Percentiles rank a stretch among this genome's conserved stretches.
Conservation (phyloP, 2,113 vertebrate species). For the Alethe diademata region DNA sequence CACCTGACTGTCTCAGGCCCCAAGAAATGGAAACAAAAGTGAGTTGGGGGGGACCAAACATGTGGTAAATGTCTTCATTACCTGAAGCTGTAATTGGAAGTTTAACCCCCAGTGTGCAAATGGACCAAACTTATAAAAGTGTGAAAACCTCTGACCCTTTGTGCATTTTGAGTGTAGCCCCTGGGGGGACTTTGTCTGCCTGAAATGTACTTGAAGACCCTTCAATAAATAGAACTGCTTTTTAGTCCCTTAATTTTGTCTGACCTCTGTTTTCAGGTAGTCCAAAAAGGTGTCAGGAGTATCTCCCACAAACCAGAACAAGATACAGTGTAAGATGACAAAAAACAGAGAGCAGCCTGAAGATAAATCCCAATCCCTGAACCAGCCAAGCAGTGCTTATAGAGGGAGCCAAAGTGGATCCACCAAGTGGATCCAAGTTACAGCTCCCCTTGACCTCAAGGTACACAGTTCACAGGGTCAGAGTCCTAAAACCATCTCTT, state of each 20-base stretch:
- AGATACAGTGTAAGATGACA: neutral
- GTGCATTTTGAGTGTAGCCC: neutral
- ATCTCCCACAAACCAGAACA: neutral
- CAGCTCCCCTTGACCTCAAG: neutral
- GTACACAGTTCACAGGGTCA: neutral
- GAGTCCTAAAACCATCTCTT: neutral
- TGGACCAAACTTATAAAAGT: neutral
- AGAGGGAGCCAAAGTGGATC: neutral
- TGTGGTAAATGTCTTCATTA: neutral
- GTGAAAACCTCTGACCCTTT: rapidly evolving
- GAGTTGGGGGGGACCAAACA: neutral
- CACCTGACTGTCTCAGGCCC: neutral
- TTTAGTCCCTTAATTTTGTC: neutral
- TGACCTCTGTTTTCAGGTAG: neutral
- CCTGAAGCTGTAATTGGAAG: neutral
- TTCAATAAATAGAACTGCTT: neutral
- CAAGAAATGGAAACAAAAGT: neutral
- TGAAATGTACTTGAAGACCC: too few species aligned
- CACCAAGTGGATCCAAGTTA: neutral
- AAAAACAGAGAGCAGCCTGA: neutral
- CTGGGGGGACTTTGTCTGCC: neutral
- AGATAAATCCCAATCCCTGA: neutral
- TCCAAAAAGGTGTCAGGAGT: neutral
- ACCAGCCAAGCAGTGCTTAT: neutral
- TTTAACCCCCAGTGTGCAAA: neutral